Evolutionary conservation across 2,113 vertebrate species (phyloP).

Genomic region (Labeo rohita): DNA sequence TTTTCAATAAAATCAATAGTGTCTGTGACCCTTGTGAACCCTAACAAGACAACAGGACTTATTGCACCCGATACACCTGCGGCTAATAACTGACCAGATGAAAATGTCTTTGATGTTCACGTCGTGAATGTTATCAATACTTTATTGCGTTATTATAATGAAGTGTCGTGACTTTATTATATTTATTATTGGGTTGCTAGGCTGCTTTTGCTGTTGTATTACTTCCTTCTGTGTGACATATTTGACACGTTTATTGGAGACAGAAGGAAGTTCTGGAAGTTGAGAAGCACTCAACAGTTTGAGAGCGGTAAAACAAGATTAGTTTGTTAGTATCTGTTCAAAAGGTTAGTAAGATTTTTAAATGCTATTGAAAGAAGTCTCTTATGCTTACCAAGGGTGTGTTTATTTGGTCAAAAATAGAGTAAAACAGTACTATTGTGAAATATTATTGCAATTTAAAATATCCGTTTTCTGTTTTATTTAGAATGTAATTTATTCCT

Average conservation of each 20-base stretch:
- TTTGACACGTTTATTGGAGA: slow-evolving; percentile 23
- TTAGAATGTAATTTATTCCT: too few species aligned
- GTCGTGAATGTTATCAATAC: neutral
- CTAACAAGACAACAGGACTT: neutral
- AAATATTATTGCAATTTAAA: too few species aligned
- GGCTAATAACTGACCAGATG: neutral
- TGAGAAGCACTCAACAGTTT: neutral
- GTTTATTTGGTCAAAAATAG: too few species aligned
- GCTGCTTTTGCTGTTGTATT: slow-evolving; percentile 5
- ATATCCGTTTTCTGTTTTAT: too few species aligned
- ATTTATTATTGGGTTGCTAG: slow-evolving; percentile 25
- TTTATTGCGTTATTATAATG: neutral
- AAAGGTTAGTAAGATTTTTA: neutral
- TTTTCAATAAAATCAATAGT: neutral
- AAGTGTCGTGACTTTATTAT: neutral
- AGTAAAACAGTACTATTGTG: too few species aligned
- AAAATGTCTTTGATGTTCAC: slow-evolving; percentile 7
- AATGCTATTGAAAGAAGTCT: neutral
- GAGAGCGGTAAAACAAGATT: neutral
- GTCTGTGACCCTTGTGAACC: neutral
- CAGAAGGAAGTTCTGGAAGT: neutral
- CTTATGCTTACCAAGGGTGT: too few species aligned
- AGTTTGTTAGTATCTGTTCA: neutral
- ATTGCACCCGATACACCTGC: neutral
- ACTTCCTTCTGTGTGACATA: slow-evolving; percentile 20